Evolutionary conservation across 2,113 vertebrate species (phyloP).

Genomic region (Eidolon helvum): DNA sequence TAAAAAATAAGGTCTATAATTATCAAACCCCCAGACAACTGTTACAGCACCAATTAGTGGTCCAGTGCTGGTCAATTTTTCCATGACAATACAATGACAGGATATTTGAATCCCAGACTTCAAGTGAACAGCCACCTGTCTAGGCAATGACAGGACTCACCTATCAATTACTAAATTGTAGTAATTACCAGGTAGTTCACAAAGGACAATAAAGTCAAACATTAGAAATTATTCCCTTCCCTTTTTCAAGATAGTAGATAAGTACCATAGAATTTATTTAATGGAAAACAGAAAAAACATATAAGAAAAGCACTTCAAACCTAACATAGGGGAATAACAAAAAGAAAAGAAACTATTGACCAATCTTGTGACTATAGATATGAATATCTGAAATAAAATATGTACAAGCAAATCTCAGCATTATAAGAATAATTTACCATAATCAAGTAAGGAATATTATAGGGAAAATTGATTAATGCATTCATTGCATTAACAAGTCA

Average conservation of each 20-base stretch:
- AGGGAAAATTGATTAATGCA: slow-evolving; percentile 37
- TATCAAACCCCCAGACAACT: slow-evolving; percentile 27
- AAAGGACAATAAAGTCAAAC: background rate
- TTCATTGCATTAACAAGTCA: slow-evolving; percentile 3
- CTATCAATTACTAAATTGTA: slow-evolving; percentile 32
- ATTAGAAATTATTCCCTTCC: background rate
- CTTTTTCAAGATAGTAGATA: background rate
- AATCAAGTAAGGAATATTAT: background rate
- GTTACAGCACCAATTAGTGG: background rate
- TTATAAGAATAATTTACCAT: slow-evolving; percentile 9
- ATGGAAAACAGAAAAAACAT: slow-evolving; percentile 19
- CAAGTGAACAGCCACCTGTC: background rate
- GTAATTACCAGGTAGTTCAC: slow-evolving; percentile 28
- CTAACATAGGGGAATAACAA: background rate
- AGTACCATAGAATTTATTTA: background rate
- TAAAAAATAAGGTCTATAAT: slow-evolving; percentile 58
- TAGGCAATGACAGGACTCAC: slow-evolving; percentile 44
- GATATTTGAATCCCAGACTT: slow-evolving; percentile 10
- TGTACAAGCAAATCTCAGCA: slow-evolving; percentile 15
- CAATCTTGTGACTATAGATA: slow-evolving; percentile 1
- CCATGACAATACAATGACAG: slow-evolving; percentile 33
- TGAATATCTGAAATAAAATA: slow-evolving; percentile 41
- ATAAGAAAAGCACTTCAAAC: slow-evolving; percentile 41
- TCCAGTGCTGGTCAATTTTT: slow-evolving; percentile 13
- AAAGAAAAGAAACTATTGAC: slow-evolving; percentile 24